phyloP scores from a whole-genome alignment of 37 sponge, comb jelly and placozoan genomes.

The Dysidea cf. avara region DNA sequence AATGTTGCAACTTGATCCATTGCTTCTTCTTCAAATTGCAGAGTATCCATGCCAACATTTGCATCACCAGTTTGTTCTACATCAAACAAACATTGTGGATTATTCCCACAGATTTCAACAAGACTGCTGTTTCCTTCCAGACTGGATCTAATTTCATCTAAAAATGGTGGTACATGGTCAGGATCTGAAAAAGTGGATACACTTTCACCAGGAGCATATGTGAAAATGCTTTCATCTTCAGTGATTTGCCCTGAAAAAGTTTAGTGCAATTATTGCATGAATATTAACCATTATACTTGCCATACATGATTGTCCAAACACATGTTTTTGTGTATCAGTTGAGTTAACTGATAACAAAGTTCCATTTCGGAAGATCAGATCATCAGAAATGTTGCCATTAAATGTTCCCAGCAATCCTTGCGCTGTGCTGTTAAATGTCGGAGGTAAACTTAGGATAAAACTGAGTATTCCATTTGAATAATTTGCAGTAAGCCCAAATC shows the following conservation, averaged over 20 bases:
- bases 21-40: not conserved
- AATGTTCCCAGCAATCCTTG: no score
- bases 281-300: no score
- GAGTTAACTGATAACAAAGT: no score
- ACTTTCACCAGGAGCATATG: conserved; percentile 22
- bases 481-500: no score
- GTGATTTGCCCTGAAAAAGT: conserved; percentile 67
- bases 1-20: not conserved
- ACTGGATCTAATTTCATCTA: conserved; percentile 29
- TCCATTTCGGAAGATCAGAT: no score
- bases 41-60: conserved; percentile 31
- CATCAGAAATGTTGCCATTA: no score
- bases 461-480: no score
- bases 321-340: no score
- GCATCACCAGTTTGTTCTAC: conserved; percentile 42
- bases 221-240: conserved; percentile 42
- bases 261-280: no score
- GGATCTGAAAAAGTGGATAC: conserved; percentile 39
- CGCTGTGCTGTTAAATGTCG: no score
- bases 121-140: conserved; percentile 4
- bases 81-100: conserved; percentile 60
- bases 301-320: no score
- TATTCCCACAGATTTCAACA: conserved; percentile 15
- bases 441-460: no score
- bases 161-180: conserved; percentile 42